Evolutionary conservation across 2,113 vertebrate genomes (phyloP), one percentile per base, ranked within the genome.

Genomic region (Gila orcuttii): DNA sequence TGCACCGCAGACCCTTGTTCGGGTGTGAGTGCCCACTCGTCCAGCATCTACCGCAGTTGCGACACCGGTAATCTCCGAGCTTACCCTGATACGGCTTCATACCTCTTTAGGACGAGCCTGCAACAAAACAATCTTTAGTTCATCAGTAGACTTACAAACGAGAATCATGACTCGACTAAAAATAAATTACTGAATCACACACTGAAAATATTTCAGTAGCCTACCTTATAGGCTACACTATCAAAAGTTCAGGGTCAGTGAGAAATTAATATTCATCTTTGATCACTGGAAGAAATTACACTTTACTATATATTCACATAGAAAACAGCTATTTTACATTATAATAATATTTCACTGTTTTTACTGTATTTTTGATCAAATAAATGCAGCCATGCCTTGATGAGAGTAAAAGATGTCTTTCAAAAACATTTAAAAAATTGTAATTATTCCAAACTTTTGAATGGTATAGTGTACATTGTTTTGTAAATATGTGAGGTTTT

Each of bases 31-130:
- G 98, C 50, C 97, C 98, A 2, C 98, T 99, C 98, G 98, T 99
- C 97, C 98, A 99, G 94, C 97, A 99, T 87, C n/a, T n/a, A n/a
- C n/a, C n/a, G n/a, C n/a, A n/a, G n/a, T 99, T 97, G 9, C 97
- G 97, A 73, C 97, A 99, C 87, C 99, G 97, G 64, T 99, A 99
- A 93, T 99, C 97, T 1, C 97, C 97, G 0, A 99, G 99, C 91
- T 98, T 98, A 85, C 97, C 98, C 91, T 98, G 97, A 88, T 99
- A 99, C 0, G 97, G 97, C 4, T 96, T 99, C 92, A 97, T 93
- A 17, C 97, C 97, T 93, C 97, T 93, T 98, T 98, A 80, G 97
- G 97, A 84, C 97, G 96, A 89, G 97, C 97, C 98, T 99, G 89
- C 76, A 57, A 88, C 79, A 55, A 79, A 82, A 82, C 11, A 11